Percentiles rank a stretch among this genome's conserved stretches.
Conservation (phyloP, 2,888 invertebrate species). For the Podabrus alpinus region DNA sequence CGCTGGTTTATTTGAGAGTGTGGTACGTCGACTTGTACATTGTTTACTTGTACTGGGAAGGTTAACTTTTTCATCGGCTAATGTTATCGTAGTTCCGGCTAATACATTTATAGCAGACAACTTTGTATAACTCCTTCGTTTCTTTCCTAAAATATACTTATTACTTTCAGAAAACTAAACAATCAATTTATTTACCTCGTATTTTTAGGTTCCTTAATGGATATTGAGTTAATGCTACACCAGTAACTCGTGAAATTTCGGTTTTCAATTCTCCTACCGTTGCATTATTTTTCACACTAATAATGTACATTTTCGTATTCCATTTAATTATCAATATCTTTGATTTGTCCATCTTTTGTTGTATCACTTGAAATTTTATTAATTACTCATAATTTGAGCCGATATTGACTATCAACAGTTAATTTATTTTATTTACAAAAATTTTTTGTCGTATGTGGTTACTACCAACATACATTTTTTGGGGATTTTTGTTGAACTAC, state of each 20-base stretch:
- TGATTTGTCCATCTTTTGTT: neutral
- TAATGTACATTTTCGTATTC: neutral
- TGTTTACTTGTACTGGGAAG: neutral
- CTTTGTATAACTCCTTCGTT: neutral
- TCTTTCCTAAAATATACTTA: neutral
- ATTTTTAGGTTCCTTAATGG: neutral
- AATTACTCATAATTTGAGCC: too few species aligned
- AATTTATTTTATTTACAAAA: neutral
- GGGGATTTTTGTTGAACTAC: too few species aligned
- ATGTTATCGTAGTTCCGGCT: neutral
- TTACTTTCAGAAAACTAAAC: neutral
- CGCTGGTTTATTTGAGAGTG: neutral
- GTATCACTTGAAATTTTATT: neutral
- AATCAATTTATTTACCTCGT: neutral
- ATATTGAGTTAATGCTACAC: neutral
- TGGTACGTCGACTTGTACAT: too few species aligned
- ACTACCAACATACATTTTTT: too few species aligned
- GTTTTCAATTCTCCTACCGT: neutral
- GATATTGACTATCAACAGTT: too few species aligned
- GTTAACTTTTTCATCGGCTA: neutral
- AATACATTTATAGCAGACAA: neutral
- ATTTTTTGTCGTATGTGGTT: neutral
- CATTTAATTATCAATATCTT: neutral
- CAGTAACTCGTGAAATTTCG: neutral
- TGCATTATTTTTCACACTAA: neutral